These are phyloP conservation scores for Bombus impatiens DNA, from an alignment of 1,140 invertebrate genomes.

Conservation along the genomic window DNA sequence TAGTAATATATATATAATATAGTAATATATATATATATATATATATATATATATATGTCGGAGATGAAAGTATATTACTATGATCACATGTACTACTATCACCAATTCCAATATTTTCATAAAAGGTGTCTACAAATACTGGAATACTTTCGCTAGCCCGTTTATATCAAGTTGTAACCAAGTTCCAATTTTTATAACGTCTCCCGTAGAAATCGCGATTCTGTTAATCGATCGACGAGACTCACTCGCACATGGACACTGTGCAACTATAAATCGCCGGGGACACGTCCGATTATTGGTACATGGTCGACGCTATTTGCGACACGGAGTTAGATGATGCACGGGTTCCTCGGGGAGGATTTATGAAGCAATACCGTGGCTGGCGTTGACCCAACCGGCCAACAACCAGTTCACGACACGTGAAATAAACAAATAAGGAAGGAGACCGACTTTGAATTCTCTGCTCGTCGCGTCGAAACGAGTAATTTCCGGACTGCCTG, in stretches of 20 bases:
- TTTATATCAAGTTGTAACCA: neutral
- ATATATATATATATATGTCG: too few species aligned
- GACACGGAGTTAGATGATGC: constrained; percentile 75
- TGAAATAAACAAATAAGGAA: constrained; percentile 66
- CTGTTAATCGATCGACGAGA: neutral
- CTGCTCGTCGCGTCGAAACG: constrained; percentile 29
- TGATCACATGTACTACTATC: too few species aligned
- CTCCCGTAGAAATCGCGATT: neutral
- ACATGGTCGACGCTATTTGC: constrained; percentile 69
- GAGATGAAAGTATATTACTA: too few species aligned
- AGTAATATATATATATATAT: too few species aligned
- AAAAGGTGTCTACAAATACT: too few species aligned
- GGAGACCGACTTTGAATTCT: constrained; percentile 22
- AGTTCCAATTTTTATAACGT: neutral
- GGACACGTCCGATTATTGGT: constrained; percentile 69
- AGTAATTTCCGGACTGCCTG: constrained; percentile 51
- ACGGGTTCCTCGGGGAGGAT: constrained; percentile 73
- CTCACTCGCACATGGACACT: too few species aligned
- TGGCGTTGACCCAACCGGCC: constrained; percentile 74
- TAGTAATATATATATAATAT: too few species aligned
- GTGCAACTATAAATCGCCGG: constrained; percentile 57
- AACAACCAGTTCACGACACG: constrained; percentile 74
- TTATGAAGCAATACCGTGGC: constrained; percentile 79
- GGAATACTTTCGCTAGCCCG: neutral
- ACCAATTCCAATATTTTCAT: too few species aligned